Evolutionary conservation across 2,888 invertebrate species (phyloP).

Genomic region (Alitta virens): DNA sequence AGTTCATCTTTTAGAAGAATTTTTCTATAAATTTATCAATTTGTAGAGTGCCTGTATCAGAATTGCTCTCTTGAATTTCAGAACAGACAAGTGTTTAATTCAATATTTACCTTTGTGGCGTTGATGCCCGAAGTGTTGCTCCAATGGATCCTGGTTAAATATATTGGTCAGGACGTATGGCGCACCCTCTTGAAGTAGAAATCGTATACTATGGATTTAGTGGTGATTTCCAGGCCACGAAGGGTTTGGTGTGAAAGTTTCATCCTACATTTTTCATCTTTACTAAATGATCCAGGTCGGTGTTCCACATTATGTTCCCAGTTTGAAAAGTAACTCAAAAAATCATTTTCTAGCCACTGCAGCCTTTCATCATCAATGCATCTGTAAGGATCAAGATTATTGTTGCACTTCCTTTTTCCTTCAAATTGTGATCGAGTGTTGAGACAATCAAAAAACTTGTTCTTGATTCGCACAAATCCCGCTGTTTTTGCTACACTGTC

Average conservation of each 20-base stretch:
- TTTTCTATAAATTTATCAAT: too few relatives aligned
- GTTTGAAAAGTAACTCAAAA: slow-evolving; percentile 21
- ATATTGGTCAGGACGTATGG: slow-evolving; percentile 3
- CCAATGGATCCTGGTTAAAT: slow-evolving; percentile 23
- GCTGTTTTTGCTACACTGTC: slow-evolving; percentile 16
- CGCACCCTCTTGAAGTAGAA: slow-evolving; percentile 18
- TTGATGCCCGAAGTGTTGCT: slow-evolving; percentile 27
- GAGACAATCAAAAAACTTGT: slow-evolving; percentile 27
- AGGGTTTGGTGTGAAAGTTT: slow-evolving; percentile 22
- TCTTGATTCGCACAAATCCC: slow-evolving; percentile 17
- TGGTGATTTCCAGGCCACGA: slow-evolving; percentile 21
- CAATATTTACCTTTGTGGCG: too few relatives aligned
- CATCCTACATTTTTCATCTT: slow-evolving; percentile 12
- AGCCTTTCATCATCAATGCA: neutral
- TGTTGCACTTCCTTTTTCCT: slow-evolving; percentile 17
- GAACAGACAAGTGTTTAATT: too few relatives aligned
- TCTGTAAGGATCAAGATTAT: slow-evolving; percentile 7
- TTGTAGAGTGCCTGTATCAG: too few relatives aligned
- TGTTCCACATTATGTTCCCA: slow-evolving; percentile 20
- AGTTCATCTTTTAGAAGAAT: too few relatives aligned
- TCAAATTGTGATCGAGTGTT: slow-evolving; percentile 20
- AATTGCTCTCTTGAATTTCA: too few relatives aligned
- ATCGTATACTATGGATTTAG: slow-evolving; percentile 17
- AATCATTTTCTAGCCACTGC: slow-evolving; percentile 8
- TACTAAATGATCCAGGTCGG: neutral